Evolutionary conservation across 2,113 vertebrate genomes (phyloP), one percentile per base, ranked within the genome.

Genomic region (Bubo blakistoni): DNA sequence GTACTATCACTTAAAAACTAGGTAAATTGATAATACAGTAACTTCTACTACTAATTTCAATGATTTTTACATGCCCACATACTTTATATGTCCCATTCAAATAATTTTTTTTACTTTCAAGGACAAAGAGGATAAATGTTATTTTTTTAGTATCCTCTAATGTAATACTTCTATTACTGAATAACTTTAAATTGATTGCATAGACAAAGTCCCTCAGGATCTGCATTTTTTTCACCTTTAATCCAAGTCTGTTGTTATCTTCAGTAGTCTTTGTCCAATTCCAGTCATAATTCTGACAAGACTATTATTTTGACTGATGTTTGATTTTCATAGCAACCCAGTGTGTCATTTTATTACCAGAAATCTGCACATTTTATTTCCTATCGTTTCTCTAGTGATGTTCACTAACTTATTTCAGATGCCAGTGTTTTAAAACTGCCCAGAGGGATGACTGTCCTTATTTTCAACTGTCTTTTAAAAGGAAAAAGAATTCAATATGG

Each of bases 341-440:
- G 16, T 6, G 19, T 96, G 71, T 91, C 34, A 65, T 96, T 97
- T 65, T 77, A 44, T 96, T 93, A 95, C 44, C 9, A 96, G 97
- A 96, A 97, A 86, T 93, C 59, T 67, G 30, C 51, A 82, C 2
- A 0, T 96, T 97, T 97, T 94, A 71, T 94, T 96, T 96, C 69
- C 77, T 59, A 66, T 91, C 25, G 61, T 87, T 96, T 92, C 74
- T 97, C 92, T 69, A 94, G 91, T 92, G 85, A 96, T 93, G 83
- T 91, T 97, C 69, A 79, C 89, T 85, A 93, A 86, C 18, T 59
- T 95, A 89, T 89, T 97, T 96, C 79, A 71, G 36, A 94, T 90
- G 85, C 69, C 74, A 81, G 85, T 88, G 71, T 90, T 97, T 97
- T 88, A 96, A 96, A 97, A 97, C 77, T 92, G 67, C 96, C 92